phyloP scores from a whole-genome alignment of 2,888 invertebrate genomes.

The Hirtodrosophila histrioides region DNA sequence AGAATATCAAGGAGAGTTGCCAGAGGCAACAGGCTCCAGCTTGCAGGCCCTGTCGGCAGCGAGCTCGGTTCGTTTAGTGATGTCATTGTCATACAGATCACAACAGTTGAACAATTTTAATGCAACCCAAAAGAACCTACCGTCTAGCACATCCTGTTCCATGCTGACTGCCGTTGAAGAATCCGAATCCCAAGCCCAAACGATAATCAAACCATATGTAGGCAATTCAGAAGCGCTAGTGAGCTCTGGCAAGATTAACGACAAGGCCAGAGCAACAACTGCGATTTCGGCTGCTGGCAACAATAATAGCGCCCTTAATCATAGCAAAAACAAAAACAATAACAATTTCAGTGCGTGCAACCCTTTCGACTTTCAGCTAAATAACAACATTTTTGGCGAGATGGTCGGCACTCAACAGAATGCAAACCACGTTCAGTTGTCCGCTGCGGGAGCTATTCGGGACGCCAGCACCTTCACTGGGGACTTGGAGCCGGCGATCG shows the following conservation, averaged over 20 bases:
- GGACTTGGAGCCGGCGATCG: constrained; percentile 29
- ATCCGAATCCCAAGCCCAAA: neutral
- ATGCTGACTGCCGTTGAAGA: constrained; percentile 9
- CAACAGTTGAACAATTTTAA: constrained; percentile 17
- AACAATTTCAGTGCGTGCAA: constrained; percentile 1
- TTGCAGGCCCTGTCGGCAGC: neutral
- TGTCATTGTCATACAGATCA: constrained; percentile 37
- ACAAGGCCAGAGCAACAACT: neutral
- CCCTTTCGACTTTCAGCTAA: constrained; percentile 14
- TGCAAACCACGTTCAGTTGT: constrained; percentile 35
- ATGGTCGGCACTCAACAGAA: constrained; percentile 73
- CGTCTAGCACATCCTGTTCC: constrained; percentile 8
- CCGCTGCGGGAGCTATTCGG: constrained; percentile 19
- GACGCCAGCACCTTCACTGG: constrained; percentile 38
- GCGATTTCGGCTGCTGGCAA: neutral
- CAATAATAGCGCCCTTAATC: neutral
- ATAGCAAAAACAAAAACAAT: neutral
- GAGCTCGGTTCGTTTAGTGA: constrained; percentile 25
- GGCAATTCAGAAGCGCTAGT: neutral
- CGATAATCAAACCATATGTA: neutral
- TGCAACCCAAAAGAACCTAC: neutral
- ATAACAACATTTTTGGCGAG: constrained; percentile 39
- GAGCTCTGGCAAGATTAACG: no score
- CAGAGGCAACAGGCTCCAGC: no score
- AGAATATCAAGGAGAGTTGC: neutral